Evolutionary conservation across 2,113 vertebrate species (phyloP), one percentile per base, ranked within the genome.

Genomic region (Seriola aureovittata): DNA sequence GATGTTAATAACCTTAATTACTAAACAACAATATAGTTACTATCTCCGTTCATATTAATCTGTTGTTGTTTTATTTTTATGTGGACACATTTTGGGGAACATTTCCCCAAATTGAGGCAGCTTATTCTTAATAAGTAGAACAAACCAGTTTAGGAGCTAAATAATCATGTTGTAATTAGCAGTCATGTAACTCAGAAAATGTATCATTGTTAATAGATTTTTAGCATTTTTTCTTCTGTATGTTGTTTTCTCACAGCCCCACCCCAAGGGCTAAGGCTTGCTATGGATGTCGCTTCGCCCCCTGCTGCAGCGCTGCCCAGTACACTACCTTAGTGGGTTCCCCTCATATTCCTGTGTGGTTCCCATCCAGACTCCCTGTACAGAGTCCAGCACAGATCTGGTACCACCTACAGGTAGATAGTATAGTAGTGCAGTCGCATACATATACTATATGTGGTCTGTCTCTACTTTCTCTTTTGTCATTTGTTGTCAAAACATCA

Each of bases 231-330:
- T 11, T 3, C 0, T 13, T 14, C 32, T 59, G 0, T 29, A 2
- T 69, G 11, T 59, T 76, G 8, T 82, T 83, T 73, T 3, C 11
- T 25, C 46, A 29, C 46, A 92, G 90, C 73, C 52, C 75, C 67
- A 81, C 32, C 75, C 44, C 17, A 19, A 66, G 85, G 65, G 81
- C 81, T 82, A 75, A 90, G 36, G 75, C 69, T 81, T 92, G 90
- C 91, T 92, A 94, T 94, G 94, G 94, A 93, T 71, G 85, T 85
- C 71, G 60, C 84, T 89, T 90, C 65, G 40, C 91, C 86, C 23
- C 80, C 85, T 91, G 85, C 86, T 87, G 86, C 81, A 82, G 84
- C 83, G 69, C 85, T 69, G 29, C 88, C 80, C 38, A 86, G 80
- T 82, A 78, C 80, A 75, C 85, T 77, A 70, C 91, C 89, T 81